Conservation (phyloP, 2,113 vertebrate species). For the Coracopsis vasa region DNA sequence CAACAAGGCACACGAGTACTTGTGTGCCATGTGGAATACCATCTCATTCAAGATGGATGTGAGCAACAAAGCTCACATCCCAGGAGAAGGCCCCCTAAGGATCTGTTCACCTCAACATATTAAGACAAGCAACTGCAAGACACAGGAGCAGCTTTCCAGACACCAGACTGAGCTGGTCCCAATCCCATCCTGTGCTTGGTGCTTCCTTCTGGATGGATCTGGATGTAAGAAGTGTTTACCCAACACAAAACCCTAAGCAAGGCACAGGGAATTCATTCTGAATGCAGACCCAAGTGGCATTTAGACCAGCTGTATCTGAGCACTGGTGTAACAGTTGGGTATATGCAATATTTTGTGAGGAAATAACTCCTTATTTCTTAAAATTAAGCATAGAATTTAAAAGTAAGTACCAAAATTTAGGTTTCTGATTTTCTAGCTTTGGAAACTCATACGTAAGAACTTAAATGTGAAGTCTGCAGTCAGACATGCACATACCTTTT, state of each 20-base stretch:
- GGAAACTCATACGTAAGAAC: neutral
- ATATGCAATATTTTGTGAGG: neutral
- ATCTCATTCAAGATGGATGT: fast-evolving
- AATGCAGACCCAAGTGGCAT: neutral
- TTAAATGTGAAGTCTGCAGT: neutral
- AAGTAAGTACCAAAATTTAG: neutral
- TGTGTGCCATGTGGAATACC: fast-evolving
- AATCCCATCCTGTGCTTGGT: neutral
- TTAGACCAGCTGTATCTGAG: neutral
- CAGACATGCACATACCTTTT: neutral
- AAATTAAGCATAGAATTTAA: neutral
- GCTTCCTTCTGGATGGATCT: neutral
- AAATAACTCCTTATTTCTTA: neutral
- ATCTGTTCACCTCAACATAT: neutral
- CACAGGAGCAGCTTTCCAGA: neutral
- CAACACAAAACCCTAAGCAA: neutral
- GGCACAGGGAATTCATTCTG: neutral
- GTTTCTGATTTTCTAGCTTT: neutral
- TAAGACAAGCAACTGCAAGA: neutral
- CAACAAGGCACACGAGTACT: fast-evolving
- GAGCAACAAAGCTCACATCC: neutral
- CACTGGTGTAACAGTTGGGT: neutral
- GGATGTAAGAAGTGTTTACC: neutral
- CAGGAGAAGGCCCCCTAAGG: neutral
- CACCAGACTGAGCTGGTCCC: neutral